These are phyloP conservation scores for Macrostomum lignano DNA, from an alignment of 1,140 invertebrate genomes.

Conservation along the genomic window DNA sequence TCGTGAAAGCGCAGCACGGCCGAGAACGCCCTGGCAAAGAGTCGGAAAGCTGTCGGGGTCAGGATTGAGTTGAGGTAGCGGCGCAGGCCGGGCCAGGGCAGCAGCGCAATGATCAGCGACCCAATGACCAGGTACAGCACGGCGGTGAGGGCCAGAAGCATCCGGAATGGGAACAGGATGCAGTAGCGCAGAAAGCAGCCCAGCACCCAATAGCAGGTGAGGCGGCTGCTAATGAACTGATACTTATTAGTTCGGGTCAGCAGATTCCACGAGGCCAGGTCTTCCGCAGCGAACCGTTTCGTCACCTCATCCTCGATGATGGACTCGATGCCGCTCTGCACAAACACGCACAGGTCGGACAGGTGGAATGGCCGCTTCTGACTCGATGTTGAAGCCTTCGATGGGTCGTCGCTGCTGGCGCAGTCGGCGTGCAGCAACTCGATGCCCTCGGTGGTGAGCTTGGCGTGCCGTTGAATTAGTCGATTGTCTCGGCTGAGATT, in stretches of 20 bases:
- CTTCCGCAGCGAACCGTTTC: constrained; percentile 15
- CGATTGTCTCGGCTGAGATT: too few species aligned
- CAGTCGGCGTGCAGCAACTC: too few species aligned
- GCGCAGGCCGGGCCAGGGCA: constrained; percentile 46
- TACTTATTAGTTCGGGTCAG: constrained; percentile 11
- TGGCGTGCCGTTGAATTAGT: too few species aligned
- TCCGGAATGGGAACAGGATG: constrained; percentile 55
- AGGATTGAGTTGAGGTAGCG: constrained; percentile 49
- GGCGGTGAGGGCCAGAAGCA: too few species aligned
- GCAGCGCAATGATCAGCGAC: too few species aligned
- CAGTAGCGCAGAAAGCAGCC: constrained; percentile 60
- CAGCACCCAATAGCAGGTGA: constrained; percentile 51
- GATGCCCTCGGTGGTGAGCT: too few species aligned
- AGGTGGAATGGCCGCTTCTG: too few species aligned
- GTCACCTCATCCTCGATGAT: constrained; percentile 21
- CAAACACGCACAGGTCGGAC: too few species aligned
- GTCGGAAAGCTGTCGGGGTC: constrained; percentile 54
- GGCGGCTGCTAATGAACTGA: constrained; percentile 18
- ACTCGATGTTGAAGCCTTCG: too few species aligned
- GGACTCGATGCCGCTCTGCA: constrained; percentile 14
- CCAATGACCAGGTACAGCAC: too few species aligned
- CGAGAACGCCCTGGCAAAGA: constrained; percentile 36
- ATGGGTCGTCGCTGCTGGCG: too few species aligned
- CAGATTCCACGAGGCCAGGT: constrained; percentile 17
- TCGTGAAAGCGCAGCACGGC: constrained; percentile 67